These are phyloP conservation scores for Orius insidiosus DNA, from an alignment of 1,140 invertebrate species.

Conservation along the genomic window DNA sequence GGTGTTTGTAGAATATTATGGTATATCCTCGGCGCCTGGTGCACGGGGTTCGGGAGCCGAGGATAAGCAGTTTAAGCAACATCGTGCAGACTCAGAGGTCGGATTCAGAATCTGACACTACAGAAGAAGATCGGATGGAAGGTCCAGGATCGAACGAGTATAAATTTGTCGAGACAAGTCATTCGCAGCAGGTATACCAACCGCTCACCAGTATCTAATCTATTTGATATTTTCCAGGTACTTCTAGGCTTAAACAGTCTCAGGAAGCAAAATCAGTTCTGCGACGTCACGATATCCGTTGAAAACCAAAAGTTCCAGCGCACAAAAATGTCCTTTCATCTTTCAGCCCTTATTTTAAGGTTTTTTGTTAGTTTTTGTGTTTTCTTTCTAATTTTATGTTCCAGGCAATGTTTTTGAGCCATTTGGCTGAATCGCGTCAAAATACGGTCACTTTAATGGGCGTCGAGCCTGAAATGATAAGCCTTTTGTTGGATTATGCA, in stretches of 20 bases:
- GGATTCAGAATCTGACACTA: conserved; percentile 20
- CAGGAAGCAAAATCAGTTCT: conserved; percentile 34
- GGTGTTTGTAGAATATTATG: no score
- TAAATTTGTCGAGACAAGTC: conserved; percentile 22
- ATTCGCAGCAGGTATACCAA: conserved; percentile 21
- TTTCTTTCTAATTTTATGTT: conserved; percentile 24
- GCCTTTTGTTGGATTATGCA: conserved; percentile 35
- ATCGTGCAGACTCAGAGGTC: background rate
- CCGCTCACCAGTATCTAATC: background rate
- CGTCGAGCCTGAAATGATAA: conserved; percentile 32
- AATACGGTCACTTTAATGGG: conserved; percentile 31
- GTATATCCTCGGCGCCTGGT: no score
- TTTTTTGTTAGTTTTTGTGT: conserved; percentile 28
- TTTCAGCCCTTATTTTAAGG: conserved; percentile 88
- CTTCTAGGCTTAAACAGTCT: conserved; percentile 34
- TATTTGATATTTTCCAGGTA: conserved; percentile 24
- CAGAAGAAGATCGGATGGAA: conserved; percentile 16
- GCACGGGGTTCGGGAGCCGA: no score
- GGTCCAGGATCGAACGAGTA: conserved; percentile 23
- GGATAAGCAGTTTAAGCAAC: no score
- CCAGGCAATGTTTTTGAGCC: conserved; percentile 42
- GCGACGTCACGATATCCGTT: conserved; percentile 71
- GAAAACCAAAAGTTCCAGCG: conserved; percentile 65
- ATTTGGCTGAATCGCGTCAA: conserved; percentile 20
- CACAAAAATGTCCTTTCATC: conserved; percentile 84